Conservation (phyloP, 2,888 invertebrate genomes). For the Ochropleura plecta region DNA sequence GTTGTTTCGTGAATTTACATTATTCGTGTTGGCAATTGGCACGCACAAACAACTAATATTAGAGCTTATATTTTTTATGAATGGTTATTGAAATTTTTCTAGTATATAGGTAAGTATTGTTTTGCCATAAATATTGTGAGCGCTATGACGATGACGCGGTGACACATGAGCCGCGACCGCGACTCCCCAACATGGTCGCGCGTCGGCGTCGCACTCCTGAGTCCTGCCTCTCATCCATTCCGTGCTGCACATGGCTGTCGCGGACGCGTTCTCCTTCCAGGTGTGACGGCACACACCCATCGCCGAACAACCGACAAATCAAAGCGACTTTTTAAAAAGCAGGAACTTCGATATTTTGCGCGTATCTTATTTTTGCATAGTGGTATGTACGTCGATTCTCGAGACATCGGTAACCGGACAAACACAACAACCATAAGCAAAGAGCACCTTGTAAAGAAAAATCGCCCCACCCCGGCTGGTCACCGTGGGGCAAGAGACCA, state of each 20-base stretch:
- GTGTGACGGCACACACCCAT: not conserved
- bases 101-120: not conserved
- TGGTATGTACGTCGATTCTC: too few relatives aligned
- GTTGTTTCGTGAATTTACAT: constrained; percentile 18
- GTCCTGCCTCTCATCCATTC: not conserved
- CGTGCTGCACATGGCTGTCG: too few relatives aligned
- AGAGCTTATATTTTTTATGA: constrained; percentile 27
- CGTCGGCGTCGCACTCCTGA: not conserved
- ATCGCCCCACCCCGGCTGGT: too few relatives aligned
- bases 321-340: not conserved
- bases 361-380: not conserved
- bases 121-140: not conserved
- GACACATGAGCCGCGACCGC: too few relatives aligned
- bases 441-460: too few relatives aligned
- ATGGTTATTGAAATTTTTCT: constrained; percentile 1
- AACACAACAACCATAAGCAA: too few relatives aligned
- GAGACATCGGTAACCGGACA: too few relatives aligned
- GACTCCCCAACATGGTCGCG: too few relatives aligned
- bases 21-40: constrained; percentile 40
- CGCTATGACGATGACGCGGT: too few relatives aligned
- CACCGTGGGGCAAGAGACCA: too few relatives aligned
- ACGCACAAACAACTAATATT: constrained; percentile 41
- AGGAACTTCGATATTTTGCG: not conserved
- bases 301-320: too few relatives aligned
- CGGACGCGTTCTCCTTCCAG: not conserved